phyloP scores from a whole-genome alignment of 2,113 vertebrate genomes.

The Rhinoderma darwinii region DNA sequence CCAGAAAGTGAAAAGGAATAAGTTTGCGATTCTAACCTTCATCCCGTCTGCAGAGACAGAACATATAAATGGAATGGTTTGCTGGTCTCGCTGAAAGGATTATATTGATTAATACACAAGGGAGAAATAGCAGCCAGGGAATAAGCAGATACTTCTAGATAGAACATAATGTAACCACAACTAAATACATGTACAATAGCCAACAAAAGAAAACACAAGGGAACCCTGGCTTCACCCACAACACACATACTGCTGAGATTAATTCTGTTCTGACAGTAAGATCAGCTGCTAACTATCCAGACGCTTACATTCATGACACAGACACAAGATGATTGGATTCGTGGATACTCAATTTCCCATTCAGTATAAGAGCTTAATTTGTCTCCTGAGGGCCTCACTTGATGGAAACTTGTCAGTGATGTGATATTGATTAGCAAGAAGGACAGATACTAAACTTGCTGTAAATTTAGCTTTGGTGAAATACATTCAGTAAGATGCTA shows the following conservation, averaged over 20 bases:
- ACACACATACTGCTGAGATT: neutral
- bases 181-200: neutral
- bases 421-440: neutral
- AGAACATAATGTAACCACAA: neutral
- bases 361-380: constrained; percentile 31
- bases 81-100: constrained; percentile 18
- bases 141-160: neutral
- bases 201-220: neutral
- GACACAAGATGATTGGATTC: neutral
- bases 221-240: neutral
- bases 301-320: neutral
- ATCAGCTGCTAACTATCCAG: neutral
- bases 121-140: neutral
- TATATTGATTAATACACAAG: constrained; percentile 13
- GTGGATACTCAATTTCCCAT: constrained; percentile 25
- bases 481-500: neutral
- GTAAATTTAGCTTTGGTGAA: neutral
- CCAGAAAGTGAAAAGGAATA: neutral
- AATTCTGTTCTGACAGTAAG: neutral
- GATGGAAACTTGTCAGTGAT: neutral
- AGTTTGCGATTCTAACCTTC: constrained; percentile 23
- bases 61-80: constrained; percentile 6
- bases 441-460: neutral
- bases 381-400: constrained; percentile 19
- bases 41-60: neutral